These are phyloP conservation scores for Nicator chloris DNA, from an alignment of 2,113 vertebrate genomes.

Conservation along the genomic window DNA sequence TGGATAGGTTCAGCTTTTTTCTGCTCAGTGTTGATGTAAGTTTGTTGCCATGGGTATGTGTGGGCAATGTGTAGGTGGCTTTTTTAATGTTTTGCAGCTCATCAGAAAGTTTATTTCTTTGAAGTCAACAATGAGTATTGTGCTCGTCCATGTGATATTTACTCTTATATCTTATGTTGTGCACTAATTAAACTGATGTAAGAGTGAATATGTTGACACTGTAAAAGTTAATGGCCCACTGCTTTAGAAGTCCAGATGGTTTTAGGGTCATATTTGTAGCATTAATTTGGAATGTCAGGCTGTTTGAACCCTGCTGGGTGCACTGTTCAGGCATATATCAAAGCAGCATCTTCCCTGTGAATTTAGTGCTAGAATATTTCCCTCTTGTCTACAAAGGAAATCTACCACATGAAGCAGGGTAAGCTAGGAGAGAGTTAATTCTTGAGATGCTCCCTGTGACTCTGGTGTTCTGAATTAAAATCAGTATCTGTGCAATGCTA, in stretches of 20 bases:
- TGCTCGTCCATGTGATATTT: constrained; percentile 37
- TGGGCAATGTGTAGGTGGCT: constrained; percentile 40
- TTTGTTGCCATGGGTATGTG: constrained; percentile 37
- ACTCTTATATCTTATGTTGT: background rate
- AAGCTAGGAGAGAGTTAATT: constrained; percentile 34
- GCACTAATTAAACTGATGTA: constrained; percentile 53
- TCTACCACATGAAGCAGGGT: background rate
- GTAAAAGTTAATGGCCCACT: constrained; percentile 46
- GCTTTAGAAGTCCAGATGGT: background rate
- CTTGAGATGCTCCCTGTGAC: background rate
- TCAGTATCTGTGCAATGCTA: constrained; percentile 9
- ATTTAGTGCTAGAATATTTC: background rate
- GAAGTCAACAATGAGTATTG: constrained; percentile 27
- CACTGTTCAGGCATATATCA: background rate
- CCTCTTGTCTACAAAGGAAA: background rate
- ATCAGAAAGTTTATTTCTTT: constrained; percentile 23
- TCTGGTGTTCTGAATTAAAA: background rate
- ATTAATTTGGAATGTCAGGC: constrained; percentile 37
- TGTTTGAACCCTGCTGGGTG: constrained; percentile 14
- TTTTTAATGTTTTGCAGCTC: background rate
- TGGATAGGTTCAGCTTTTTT: constrained; percentile 22
- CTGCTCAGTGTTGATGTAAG: background rate
- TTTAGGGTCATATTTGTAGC: constrained; percentile 33
- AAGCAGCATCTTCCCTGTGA: background rate
- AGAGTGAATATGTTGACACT: background rate